Base-by-base conservation (phyloP, 2,113 vertebrate species). In the Myrmecobius fasciatus region DNA sequence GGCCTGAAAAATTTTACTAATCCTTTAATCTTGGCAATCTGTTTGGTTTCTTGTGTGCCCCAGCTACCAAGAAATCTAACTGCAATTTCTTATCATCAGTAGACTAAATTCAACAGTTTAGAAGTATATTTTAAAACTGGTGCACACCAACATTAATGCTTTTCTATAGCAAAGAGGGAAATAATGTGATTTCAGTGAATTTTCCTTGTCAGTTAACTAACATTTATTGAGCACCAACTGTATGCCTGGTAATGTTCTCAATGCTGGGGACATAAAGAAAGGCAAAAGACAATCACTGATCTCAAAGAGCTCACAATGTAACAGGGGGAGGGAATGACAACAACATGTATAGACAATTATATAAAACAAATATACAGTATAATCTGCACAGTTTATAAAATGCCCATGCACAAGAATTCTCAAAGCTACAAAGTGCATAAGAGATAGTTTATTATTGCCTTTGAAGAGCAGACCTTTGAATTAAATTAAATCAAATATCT, bases 91-190 rank as follows among this genome's bases (percentile, higher is more conserved):
- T 92, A 4, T 53, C 91, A 92, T 91, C 54, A 75, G n/a, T 96
- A 75, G 28, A 94, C 10, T 56, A 95, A 90, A 90, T 90, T 90
- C 25, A 90, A 10, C 11, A 31, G 10, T n/a, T 17, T 90, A 90
- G 8, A 90, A 90, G 25, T 28, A 26, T 90, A 49, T 51, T 48
- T 90, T 47, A 49, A 90, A 90, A 26, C 46, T 48, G 22, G 46
- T 89, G 48, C 48, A 49, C 7, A 83, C 1, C 6, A 43, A 22
- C 20, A 83, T n/a, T 83, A 93, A 20, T 88, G 89, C 91, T 94
- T 96, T 96, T 93, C 93, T 95, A 91, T 91, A 95, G 91, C 54
- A 96, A 97, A 52, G 91, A 96, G 96, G 91, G 90, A 92, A 56
- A 95, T 47, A 91, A 91, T 36, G 89, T 47, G 91, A 96, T 94